Evolutionary conservation across 2,888 invertebrate species (phyloP), one percentile per base, ranked within the genome.

Genomic region (Rhimphoctona megacephalus): DNA sequence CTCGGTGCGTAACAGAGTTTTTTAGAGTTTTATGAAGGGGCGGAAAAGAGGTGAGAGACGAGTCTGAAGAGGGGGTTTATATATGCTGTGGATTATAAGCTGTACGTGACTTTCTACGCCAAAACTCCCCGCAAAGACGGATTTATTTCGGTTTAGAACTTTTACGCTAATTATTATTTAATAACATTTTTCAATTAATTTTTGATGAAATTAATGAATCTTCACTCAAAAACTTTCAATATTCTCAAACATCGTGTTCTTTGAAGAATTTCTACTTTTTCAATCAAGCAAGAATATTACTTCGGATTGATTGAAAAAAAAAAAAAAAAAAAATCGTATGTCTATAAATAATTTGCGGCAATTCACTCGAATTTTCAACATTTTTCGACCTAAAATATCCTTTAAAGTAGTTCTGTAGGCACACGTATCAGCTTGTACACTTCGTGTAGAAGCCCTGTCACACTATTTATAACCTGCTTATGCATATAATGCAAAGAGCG

Each of bases 1-100:
- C 92, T 92, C 90, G 77, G 90, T 89, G 91, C 89, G 91, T 91
- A 91, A 91, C 92, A 92, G 92, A 93, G 92, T 91, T 92, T 92
- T 90, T 90, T 89, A 70, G 87, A 89, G 90, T 89, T 89, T 86
- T 61, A 64, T n/a, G 70, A 66, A 82, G 43, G 25, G 64, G 57
- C 22, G 74, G 81, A 77, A 77, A 80, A 69, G 73, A 79, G n/a
- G 54, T 49, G 74, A 74, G 76, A 86, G 39, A 46, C 57, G 64
- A 61, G 76, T n/a, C 19, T 77, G 81, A 70, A 82, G 87, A 87
- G 88, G 84, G 86, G 87, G 14, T 25, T 14, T 11, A 25, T 57
- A 25, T 25, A 57, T 14, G 14, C 25, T 14, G 25, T 25, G 25
- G 25, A 57, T 57, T 57, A 57, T 25, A 57, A 57, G 25, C 57